Conservation (phyloP, 2,797 vertebrate genomes). For the Dryobates pubescens region DNA sequence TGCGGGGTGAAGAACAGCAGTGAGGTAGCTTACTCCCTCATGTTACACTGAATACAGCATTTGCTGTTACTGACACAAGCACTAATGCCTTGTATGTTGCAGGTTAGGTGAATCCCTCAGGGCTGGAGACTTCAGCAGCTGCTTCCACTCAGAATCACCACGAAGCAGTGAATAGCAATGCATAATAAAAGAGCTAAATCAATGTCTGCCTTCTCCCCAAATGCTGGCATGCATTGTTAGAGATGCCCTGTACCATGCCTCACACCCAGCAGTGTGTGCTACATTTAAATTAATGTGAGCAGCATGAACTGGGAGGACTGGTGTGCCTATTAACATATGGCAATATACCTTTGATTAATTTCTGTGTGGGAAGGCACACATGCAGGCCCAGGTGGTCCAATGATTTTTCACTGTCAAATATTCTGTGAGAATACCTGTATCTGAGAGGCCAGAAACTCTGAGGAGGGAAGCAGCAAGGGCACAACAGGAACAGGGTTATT, state of each 20-base stretch:
- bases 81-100: neutral
- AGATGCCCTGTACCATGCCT: neutral
- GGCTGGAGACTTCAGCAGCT: neutral
- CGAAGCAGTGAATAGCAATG: neutral
- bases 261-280: neutral
- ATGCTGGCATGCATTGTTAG: neutral
- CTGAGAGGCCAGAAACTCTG: neutral
- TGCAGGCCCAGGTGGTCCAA: neutral
- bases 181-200: neutral
- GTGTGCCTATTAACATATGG: neutral
- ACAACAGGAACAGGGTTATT: neutral
- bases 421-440: neutral
- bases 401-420: neutral
- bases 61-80: neutral
- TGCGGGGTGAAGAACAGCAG: neutral
- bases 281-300: neutral
- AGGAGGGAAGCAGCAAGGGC: neutral
- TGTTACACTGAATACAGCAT: neutral
- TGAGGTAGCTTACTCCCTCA: neutral
- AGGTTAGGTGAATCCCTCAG: neutral
- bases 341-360: neutral
- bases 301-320: neutral
- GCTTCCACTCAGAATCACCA: neutral
- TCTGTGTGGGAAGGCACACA: neutral
- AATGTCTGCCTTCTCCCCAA: neutral